These are phyloP conservation scores for Paralichthys olivaceus DNA, from an alignment of 2,113 vertebrate genomes.

Conservation along the genomic window DNA sequence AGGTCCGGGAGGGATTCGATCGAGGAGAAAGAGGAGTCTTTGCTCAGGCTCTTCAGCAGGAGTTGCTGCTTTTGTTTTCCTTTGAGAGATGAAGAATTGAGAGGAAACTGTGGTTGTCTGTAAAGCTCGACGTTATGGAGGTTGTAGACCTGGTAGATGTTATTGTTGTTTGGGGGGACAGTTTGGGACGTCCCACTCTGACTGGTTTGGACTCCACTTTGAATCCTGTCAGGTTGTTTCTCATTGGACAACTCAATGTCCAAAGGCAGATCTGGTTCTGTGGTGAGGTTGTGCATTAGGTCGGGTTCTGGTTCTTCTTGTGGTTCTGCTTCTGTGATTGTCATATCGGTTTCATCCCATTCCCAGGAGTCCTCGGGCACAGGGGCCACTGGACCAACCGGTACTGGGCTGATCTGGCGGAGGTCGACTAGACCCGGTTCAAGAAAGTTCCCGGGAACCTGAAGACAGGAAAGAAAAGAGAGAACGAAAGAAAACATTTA, in stretches of 20 bases:
- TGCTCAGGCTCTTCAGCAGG: conserved; percentile 88
- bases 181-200: conserved; percentile 7
- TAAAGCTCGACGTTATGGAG: conserved; percentile 88
- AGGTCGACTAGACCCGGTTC: conserved; percentile 91
- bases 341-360: conserved; percentile 98
- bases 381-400: conserved; percentile 68
- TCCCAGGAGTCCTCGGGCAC: conserved; percentile 90
- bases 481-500: too few relatives aligned
- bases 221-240: neutral
- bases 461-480: conserved; percentile 1
- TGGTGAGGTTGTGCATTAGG: conserved; percentile 71
- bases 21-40: conserved; percentile 94
- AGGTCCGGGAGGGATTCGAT: conserved; percentile 92
- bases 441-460: conserved; percentile 89
- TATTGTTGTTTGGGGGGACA: conserved; percentile 55
- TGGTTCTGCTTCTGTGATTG: conserved; percentile 85
- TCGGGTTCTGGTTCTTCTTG: conserved; percentile 73
- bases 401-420: conserved; percentile 62
- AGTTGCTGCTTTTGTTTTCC: conserved; percentile 76
- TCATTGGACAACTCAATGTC: neutral
- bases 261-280: conserved; percentile 14
- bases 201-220: neutral
- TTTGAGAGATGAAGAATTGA: conserved; percentile 39
- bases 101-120: conserved; percentile 80
- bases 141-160: conserved; percentile 92